A percentile compares a stretch with the other conserved stretches of the same genome.
phyloP scores from a whole-genome alignment of 2,888 invertebrate genomes.

The Cyaniris semiargus region DNA sequence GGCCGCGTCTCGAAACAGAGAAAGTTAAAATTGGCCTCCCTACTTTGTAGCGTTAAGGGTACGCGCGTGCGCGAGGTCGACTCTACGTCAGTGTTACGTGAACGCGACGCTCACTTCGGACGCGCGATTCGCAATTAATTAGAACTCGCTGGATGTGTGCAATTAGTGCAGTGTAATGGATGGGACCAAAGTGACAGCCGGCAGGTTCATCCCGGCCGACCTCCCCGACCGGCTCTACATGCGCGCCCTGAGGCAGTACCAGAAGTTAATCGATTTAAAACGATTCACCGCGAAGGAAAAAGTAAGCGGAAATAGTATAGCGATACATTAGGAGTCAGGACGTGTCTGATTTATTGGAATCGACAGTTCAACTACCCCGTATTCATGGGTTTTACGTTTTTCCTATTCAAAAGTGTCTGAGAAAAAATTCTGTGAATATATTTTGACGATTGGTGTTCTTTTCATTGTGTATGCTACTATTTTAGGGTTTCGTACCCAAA shows the following conservation, averaged over 20 bases:
- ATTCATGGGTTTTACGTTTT: slow-evolving; percentile 38
- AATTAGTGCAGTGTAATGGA: slow-evolving; percentile 60
- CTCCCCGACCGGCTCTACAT: slow-evolving; percentile 78
- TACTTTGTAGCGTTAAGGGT: slow-evolving; percentile 54
- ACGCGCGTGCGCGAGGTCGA: slow-evolving; percentile 64
- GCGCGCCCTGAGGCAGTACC: slow-evolving; percentile 83
- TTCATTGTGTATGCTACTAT: neutral
- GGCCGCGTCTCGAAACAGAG: slow-evolving; percentile 55
- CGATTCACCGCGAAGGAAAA: slow-evolving; percentile 76
- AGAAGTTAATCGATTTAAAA: slow-evolving; percentile 80
- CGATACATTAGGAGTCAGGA: slow-evolving; percentile 37
- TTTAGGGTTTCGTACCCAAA: too few species aligned
- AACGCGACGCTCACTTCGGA: slow-evolving; percentile 76
- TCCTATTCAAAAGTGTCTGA: slow-evolving; percentile 38
- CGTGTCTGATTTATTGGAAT: slow-evolving; percentile 40
- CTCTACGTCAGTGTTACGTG: slow-evolving; percentile 71
- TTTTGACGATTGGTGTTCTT: slow-evolving; percentile 10
- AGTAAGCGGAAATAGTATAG: slow-evolving; percentile 58
- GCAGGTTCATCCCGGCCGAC: slow-evolving; percentile 58
- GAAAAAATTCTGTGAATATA: slow-evolving; percentile 25
- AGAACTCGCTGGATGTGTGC: slow-evolving; percentile 47
- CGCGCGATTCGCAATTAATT: slow-evolving; percentile 66
- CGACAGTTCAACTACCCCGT: slow-evolving; percentile 41
- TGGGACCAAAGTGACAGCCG: slow-evolving; percentile 66
- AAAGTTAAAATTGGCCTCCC: slow-evolving; percentile 66